Percentiles rank a stretch among this genome's conserved stretches.
These are phyloP conservation scores for Cydia strobilella DNA, from an alignment of 1,140 invertebrate genomes.

Conservation along the genomic window DNA sequence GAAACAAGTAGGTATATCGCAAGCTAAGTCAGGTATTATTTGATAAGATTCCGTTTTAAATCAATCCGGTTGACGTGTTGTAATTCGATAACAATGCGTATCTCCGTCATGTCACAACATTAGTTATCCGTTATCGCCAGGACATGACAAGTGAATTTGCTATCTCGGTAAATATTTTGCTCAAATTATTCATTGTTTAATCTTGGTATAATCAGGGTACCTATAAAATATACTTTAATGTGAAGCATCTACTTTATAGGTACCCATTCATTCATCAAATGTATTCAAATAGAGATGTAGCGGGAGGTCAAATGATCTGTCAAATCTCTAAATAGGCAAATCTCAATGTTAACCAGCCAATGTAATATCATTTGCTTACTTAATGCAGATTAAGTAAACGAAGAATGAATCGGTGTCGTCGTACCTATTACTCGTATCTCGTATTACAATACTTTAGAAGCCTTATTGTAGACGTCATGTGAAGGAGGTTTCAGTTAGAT, in stretches of 20 bases:
- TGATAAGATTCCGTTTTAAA: conserved; percentile 1
- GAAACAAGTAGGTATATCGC: neutral
- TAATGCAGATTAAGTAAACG: too few relatives aligned
- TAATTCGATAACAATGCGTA: conserved; percentile 19
- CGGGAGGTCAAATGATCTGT: too few relatives aligned
- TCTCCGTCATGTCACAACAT: conserved; percentile 24
- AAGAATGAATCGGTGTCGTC: too few relatives aligned
- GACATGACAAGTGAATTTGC: conserved; percentile 1
- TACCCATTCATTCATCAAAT: too few relatives aligned
- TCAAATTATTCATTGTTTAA: conserved; percentile 16
- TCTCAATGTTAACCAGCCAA: too few relatives aligned
- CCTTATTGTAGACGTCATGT: too few relatives aligned
- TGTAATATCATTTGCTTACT: too few relatives aligned
- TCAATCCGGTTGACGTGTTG: conserved; percentile 1
- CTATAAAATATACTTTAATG: neutral
- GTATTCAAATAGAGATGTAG: too few relatives aligned
- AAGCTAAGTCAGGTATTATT: neutral
- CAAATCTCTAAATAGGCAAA: too few relatives aligned
- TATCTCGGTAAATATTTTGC: conserved; percentile 22
- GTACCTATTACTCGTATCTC: too few relatives aligned
- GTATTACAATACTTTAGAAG: too few relatives aligned
- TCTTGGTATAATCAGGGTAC: neutral
- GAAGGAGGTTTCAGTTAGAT: too few relatives aligned
- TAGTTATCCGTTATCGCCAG: conserved; percentile 12
- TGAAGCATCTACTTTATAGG: neutral